Evolutionary conservation across 2,797 vertebrate species (phyloP).

Genomic region (Xenopus petersii): DNA sequence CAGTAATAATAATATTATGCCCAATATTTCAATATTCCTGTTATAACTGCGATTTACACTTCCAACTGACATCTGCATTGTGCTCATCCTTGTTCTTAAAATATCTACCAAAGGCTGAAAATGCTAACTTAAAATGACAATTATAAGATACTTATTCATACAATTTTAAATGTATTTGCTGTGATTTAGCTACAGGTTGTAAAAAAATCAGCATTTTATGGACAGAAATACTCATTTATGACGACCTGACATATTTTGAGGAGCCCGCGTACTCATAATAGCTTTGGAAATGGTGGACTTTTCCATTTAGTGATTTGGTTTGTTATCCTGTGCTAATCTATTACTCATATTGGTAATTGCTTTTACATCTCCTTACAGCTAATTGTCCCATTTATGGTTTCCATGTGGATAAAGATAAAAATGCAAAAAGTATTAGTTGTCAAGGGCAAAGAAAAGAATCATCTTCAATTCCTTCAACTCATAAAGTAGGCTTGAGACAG

Average conservation of each 20-base stretch:
- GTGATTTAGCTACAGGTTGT: neutral
- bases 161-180: neutral
- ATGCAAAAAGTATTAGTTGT: conserved; percentile 22
- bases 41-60: no score
- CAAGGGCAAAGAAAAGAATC: conserved; percentile 25
- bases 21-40: no score
- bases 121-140: no score
- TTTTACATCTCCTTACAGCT: conserved; percentile 19
- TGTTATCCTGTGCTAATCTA: conserved; percentile 17
- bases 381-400: conserved; percentile 39
- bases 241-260: conserved; percentile 8
- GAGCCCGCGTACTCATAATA: neutral
- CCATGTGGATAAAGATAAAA: conserved; percentile 29
- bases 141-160: no score
- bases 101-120: no score
- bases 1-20: no score
- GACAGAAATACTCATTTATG: conserved; percentile 1
- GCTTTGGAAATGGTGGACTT: neutral
- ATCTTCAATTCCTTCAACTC: conserved; percentile 6
- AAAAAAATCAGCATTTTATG: conserved; percentile 1
- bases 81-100: no score
- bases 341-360: conserved; percentile 26
- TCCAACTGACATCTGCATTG: no score
- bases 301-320: conserved; percentile 5
- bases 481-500: conserved; percentile 16